Conservation (phyloP, 2,113 vertebrate genomes). For the Lepidothrix coronata region DNA sequence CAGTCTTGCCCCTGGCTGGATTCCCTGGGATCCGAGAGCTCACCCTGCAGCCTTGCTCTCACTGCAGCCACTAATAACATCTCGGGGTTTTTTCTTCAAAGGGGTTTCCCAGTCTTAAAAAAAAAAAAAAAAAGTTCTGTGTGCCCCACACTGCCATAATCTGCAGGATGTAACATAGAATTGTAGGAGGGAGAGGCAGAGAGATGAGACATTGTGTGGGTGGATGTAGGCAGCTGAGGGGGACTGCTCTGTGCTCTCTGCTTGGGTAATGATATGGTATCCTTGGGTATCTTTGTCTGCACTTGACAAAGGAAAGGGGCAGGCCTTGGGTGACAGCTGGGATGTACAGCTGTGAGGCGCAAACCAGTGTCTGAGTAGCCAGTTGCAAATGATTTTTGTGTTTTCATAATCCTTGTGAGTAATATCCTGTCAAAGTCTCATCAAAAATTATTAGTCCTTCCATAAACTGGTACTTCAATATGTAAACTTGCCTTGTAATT, state of each 20-base stretch:
- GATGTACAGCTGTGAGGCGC: background rate
- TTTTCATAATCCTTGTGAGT: conserved; percentile 55
- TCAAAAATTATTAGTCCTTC: conserved; percentile 60
- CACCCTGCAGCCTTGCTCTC: background rate
- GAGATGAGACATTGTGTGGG: background rate
- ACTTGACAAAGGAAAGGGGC: background rate
- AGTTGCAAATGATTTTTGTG: conserved; percentile 43
- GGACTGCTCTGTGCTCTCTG: background rate
- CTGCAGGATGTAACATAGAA: background rate
- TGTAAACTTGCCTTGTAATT: conserved; percentile 67
- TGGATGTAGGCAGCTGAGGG: background rate
- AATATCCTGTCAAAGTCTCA: conserved; percentile 59
- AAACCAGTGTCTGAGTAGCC: conserved; percentile 19
- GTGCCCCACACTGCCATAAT: background rate
- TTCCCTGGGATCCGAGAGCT: background rate
- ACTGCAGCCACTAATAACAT: background rate
- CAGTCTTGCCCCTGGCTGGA: background rate
- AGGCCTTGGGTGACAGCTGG: background rate
- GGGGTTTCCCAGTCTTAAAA: background rate
- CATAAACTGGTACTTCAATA: conserved; percentile 64
- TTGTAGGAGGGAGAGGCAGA: conserved; percentile 26
- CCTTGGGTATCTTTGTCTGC: background rate
- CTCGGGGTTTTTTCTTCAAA: fast-evolving
- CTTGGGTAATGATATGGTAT: background rate
- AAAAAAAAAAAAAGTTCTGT: background rate